phyloP scores from a whole-genome alignment of 1,140 invertebrate species.

The Drosophila nikananu region DNA sequence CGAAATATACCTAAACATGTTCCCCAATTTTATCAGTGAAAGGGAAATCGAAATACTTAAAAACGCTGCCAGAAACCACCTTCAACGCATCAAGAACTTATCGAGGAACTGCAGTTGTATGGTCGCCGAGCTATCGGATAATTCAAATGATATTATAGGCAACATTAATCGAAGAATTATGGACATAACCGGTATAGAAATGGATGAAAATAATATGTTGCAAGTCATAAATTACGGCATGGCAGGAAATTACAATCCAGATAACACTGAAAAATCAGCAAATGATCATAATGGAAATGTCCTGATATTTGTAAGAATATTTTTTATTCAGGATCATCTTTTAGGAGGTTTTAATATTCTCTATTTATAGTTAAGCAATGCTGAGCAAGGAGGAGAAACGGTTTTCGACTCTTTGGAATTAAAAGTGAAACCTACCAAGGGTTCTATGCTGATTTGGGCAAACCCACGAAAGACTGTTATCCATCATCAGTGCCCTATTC shows the following conservation, averaged over 20 bases:
- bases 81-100: neutral
- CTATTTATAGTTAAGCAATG: slow-evolving; percentile 6
- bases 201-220: neutral
- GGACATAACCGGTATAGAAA: neutral
- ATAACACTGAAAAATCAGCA: neutral
- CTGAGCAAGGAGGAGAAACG: slow-evolving; percentile 21
- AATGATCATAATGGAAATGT: slow-evolving; percentile 1
- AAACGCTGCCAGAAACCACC: neutral
- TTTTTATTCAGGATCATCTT: neutral
- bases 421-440: slow-evolving; percentile 6
- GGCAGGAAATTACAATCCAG: slow-evolving; percentile 30
- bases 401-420: slow-evolving; percentile 15
- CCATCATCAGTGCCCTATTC: slow-evolving; percentile 29
- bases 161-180: slow-evolving; percentile 15
- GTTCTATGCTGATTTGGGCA: slow-evolving; percentile 23
- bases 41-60: slow-evolving; percentile 17
- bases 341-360: neutral
- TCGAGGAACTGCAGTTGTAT: slow-evolving; percentile 29
- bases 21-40: neutral
- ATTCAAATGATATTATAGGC: neutral
- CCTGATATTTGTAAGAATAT: slow-evolving; percentile 22
- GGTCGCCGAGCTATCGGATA: neutral
- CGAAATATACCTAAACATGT: neutral
- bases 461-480: neutral
- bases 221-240: slow-evolving; percentile 34